These are phyloP conservation scores for Brienomyrus brachyistius DNA, from an alignment of 2,113 vertebrate genomes.

Conservation along the genomic window DNA sequence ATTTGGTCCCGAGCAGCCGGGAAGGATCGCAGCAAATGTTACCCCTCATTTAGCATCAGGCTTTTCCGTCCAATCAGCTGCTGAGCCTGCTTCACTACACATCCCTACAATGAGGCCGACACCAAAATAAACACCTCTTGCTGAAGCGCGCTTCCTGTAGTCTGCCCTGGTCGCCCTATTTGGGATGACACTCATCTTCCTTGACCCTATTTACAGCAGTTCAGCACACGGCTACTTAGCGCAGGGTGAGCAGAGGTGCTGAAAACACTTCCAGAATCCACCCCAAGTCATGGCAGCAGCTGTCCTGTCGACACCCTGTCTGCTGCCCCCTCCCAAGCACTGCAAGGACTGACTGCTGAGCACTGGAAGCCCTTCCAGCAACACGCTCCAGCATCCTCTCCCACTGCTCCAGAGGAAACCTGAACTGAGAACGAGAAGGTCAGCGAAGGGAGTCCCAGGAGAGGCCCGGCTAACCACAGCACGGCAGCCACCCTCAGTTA, in stretches of 20 bases:
- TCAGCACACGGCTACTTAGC: not conserved
- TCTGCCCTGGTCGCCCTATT: not conserved
- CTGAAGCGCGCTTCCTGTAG: not conserved
- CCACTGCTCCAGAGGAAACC: not conserved
- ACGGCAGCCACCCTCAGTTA: not conserved
- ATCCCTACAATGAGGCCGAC: not conserved
- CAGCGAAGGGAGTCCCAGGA: not conserved
- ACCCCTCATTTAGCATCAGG: not conserved
- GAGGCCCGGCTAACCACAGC: not conserved
- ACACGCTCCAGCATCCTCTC: not conserved
- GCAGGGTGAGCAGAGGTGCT: not conserved
- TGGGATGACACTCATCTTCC: not conserved
- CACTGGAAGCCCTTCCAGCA: not conserved
- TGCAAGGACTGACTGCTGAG: not conserved
- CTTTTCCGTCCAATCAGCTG: not conserved
- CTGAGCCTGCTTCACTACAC: not conserved
- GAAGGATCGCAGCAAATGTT: conserved; percentile 7
- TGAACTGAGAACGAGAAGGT: not conserved
- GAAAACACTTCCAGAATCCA: not conserved
- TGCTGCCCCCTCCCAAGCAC: not conserved
- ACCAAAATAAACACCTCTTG: not conserved
- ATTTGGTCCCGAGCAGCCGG: conserved; percentile 27
- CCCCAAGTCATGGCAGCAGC: not conserved
- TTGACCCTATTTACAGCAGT: not conserved
- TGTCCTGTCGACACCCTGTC: not conserved